A percentile compares a stretch with the other conserved stretches of the same genome.
phyloP scores from a whole-genome alignment of 1,140 invertebrate genomes.

The Apis laboriosa region DNA sequence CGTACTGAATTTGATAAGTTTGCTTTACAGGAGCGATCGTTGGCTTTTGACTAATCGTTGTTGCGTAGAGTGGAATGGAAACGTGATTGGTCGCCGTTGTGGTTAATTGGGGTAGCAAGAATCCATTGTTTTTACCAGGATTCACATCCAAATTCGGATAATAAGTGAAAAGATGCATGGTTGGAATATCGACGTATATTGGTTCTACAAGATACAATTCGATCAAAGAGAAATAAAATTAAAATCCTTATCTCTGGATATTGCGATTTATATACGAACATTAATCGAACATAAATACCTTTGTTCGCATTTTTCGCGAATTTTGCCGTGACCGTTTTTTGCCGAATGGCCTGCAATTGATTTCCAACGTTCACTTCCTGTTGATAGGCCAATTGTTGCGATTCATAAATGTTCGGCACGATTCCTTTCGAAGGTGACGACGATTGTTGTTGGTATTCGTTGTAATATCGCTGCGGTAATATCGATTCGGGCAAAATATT shows the following conservation, averaged over 20 bases:
- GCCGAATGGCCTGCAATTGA: constrained; percentile 71
- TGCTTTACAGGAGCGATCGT: constrained; percentile 58
- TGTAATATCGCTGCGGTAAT: constrained; percentile 56
- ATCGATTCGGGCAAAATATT: constrained; percentile 51
- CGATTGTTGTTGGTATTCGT: constrained; percentile 58
- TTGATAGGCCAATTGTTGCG: constrained; percentile 67
- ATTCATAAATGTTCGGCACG: constrained; percentile 55
- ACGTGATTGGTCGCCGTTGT: constrained; percentile 65
- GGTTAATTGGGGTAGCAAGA: constrained; percentile 60
- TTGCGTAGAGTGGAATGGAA: constrained; percentile 70
- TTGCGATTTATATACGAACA: neutral
- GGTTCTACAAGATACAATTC: constrained; percentile 55
- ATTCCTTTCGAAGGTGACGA: constrained; percentile 43
- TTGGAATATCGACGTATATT: constrained; percentile 72
- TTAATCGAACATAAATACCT: constrained; percentile 56
- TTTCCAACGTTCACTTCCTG: constrained; percentile 73
- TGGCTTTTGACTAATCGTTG: constrained; percentile 65
- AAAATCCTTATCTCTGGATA: neutral
- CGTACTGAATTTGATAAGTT: constrained; percentile 69
- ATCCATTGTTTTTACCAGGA: constrained; percentile 49
- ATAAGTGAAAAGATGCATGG: constrained; percentile 70
- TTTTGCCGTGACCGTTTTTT: constrained; percentile 69
- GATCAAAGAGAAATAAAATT: too few relatives aligned
- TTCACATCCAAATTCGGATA: constrained; percentile 67
- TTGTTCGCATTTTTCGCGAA: constrained; percentile 59